Conservation (phyloP, 1,140 invertebrate species). For the Meloidogyne exigua region DNA sequence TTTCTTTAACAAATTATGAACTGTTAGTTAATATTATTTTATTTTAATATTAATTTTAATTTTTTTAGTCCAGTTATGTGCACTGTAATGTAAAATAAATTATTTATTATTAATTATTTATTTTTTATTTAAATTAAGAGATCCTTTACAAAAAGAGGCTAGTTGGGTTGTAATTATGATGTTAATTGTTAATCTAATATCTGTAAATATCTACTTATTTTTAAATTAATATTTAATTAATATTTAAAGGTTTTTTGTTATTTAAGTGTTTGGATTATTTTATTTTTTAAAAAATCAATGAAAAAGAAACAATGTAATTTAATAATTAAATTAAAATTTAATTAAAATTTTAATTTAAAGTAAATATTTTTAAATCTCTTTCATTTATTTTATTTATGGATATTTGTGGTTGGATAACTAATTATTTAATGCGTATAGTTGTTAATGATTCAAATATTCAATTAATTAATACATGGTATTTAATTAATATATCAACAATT, state of each 20-base stretch:
- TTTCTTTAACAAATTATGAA: conserved; percentile 1
- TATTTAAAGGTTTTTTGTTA: neutral
- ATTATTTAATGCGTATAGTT: conserved; percentile 2
- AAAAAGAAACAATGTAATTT: neutral
- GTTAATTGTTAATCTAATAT: conserved; percentile 1
- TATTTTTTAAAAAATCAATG: conserved; percentile 5
- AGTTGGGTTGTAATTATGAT: conserved; percentile 5
- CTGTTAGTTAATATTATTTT: neutral
- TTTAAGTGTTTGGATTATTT: neutral
- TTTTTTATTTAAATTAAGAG: neutral
- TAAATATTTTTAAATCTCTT: conserved; percentile 10
- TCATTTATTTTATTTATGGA: conserved; percentile 8
- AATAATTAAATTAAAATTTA: neutral
- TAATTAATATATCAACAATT: conserved; percentile 13
- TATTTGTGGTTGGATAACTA: conserved; percentile 9
- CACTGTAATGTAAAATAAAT: neutral
- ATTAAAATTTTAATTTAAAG: neutral
- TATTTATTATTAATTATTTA: neutral
- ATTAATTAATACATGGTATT: conserved; percentile 3
- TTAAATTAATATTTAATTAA: neutral
- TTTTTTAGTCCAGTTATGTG: neutral
- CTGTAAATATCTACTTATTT: neutral
- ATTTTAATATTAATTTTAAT: neutral
- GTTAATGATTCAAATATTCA: conserved; percentile 1
- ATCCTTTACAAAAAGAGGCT: neutral